phyloP scores from a whole-genome alignment of 2,888 invertebrate species.

The Chrysolina oricalcia region DNA sequence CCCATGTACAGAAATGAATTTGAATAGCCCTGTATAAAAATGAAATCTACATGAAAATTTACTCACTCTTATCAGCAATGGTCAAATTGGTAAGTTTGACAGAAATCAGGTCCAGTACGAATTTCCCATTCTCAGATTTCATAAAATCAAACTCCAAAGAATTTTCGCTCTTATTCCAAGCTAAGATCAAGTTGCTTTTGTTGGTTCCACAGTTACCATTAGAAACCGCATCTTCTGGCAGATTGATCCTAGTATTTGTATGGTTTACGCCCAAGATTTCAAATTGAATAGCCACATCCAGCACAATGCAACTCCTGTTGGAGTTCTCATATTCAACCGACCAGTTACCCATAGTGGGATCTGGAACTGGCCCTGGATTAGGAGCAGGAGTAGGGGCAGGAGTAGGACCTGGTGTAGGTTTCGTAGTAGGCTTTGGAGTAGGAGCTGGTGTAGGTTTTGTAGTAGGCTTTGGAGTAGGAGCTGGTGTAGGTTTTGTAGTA shows the following conservation, averaged over 20 bases:
- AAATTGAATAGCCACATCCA: constrained; percentile 80
- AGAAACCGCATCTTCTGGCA: constrained; percentile 70
- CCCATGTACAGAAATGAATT: too few species aligned
- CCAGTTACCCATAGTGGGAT: constrained; percentile 73
- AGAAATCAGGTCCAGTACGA: constrained; percentile 50
- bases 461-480: neutral
- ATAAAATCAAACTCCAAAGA: constrained; percentile 53
- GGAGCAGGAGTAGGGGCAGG: constrained; percentile 61
- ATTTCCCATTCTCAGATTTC: constrained; percentile 55
- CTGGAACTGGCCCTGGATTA: constrained; percentile 61
- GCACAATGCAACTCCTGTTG: constrained; percentile 76
- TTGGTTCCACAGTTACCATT: constrained; percentile 70
- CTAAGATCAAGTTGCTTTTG: constrained; percentile 67
- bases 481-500: neutral
- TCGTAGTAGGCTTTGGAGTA: constrained; percentile 61
- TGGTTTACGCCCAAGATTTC: constrained; percentile 73
- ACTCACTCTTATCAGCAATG: constrained; percentile 18
- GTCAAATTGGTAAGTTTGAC: constrained; percentile 31
- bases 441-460: neutral
- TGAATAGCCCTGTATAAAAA: too few species aligned
- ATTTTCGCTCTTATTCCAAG: constrained; percentile 65
- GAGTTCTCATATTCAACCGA: constrained; percentile 65
- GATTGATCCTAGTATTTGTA: constrained; percentile 62
- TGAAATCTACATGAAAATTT: too few species aligned
- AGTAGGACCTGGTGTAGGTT: constrained; percentile 65